These are phyloP conservation scores for Cylloceria caligata DNA, from an alignment of 2,888 invertebrate species.

Conservation along the genomic window DNA sequence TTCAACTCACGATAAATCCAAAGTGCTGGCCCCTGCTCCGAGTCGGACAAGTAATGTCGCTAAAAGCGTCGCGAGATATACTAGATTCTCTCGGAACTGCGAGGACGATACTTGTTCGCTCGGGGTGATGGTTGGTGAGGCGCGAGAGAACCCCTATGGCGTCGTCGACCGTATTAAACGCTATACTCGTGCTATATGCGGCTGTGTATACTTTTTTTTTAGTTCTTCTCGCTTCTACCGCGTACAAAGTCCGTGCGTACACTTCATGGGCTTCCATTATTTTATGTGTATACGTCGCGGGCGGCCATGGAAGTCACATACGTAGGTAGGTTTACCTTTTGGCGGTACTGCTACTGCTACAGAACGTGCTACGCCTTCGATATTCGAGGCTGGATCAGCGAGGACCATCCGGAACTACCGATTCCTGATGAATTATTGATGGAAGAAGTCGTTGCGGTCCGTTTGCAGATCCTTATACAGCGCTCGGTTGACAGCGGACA, in stretches of 20 bases:
- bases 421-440: constrained; percentile 65
- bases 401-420: constrained; percentile 24
- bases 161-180: constrained; percentile 79
- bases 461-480: not conserved
- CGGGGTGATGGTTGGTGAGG: constrained; percentile 17
- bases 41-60: constrained; percentile 58
- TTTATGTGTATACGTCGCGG: constrained; percentile 81
- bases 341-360: not conserved
- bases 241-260: constrained; percentile 68
- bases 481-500: not conserved
- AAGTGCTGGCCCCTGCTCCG: constrained; percentile 69
- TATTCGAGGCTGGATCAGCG: constrained; percentile 56
- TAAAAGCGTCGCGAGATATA: constrained; percentile 31
- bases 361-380: constrained; percentile 21
- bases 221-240: constrained; percentile 59
- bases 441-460: constrained; percentile 25
- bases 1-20: constrained; percentile 82
- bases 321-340: constrained; percentile 20
- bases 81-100: constrained; percentile 21
- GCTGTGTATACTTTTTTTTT: constrained; percentile 29
- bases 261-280: constrained; percentile 80
- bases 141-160: constrained; percentile 78
- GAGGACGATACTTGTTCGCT: constrained; percentile 52
- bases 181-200: constrained; percentile 69
- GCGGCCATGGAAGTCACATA: constrained; percentile 20